These are phyloP conservation scores for Psylliodes chrysocephalus DNA, from an alignment of 2,888 invertebrate genomes.

Conservation along the genomic window DNA sequence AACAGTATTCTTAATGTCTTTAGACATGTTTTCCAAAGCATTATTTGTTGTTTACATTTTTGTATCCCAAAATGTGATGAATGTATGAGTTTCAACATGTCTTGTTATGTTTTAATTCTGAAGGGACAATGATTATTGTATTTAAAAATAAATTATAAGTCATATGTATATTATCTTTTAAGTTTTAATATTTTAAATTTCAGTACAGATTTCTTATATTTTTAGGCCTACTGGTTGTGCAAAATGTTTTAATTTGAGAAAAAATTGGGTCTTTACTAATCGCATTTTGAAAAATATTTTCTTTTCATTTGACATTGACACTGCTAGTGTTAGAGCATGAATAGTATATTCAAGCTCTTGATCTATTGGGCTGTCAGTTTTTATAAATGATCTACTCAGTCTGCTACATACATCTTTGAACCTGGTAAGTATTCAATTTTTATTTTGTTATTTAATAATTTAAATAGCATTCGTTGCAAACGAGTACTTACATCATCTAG, in stretches of 20 bases:
- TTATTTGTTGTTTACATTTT: conserved; percentile 46
- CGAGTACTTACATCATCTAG: neutral
- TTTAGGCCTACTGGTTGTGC: neutral
- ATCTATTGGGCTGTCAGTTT: neutral
- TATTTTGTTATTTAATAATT: conserved; percentile 7
- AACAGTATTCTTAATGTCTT: conserved; percentile 22
- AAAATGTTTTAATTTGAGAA: conserved; percentile 1
- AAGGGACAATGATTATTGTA: conserved; percentile 49
- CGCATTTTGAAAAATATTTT: conserved; percentile 23
- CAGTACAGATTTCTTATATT: neutral
- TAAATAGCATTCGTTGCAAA: conserved; percentile 13
- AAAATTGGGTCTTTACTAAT: conserved; percentile 13
- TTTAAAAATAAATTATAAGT: conserved; percentile 32
- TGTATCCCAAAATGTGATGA: conserved; percentile 48
- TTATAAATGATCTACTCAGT: conserved; percentile 1
- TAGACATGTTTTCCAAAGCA: conserved; percentile 47
- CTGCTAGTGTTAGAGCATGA: neutral
- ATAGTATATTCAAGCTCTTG: conserved; percentile 3
- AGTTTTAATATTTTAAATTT: neutral
- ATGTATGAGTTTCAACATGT: conserved; percentile 44
- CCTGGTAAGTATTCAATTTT: conserved; percentile 16
- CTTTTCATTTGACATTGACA: conserved; percentile 20
- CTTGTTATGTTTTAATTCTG: conserved; percentile 29
- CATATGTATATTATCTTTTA: neutral
- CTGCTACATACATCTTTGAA: conserved; percentile 11